Evolutionary conservation across 2,888 invertebrate genomes (phyloP), one percentile per base, ranked within the genome.

Genomic region (Limenitis camilla): DNA sequence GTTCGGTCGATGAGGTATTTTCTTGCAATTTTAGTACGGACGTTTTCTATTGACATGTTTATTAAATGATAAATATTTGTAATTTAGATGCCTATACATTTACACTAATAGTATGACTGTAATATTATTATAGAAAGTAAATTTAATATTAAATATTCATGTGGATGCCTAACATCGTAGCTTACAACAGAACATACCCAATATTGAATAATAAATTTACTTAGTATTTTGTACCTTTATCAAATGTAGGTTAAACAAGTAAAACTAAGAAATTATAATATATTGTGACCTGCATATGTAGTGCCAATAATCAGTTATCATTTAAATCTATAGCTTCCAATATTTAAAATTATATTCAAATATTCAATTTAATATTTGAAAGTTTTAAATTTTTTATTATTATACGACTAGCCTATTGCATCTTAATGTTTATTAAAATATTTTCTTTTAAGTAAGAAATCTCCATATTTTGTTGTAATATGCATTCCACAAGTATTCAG

Each of bases 271-370:
- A 44, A 79, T 81, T 76, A 72, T 81, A 78, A 69, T 67, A 66
- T 75, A 69, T 55, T 72, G 78, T 79, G 81, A 84, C 79, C 79
- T 83, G 79, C 74, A 64, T 81, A 72, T 72, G 80, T 86, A 85
- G 86, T 86, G 85, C 86, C 86, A 86, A 86, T 76, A 72, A 77
- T 75, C 72, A 72, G 27, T 73, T 59, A 62, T 61, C 54, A 46
- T 53, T 61, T 59, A 61, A 66, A 69, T 61, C 60, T 60, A 62
- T 70, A 70, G 70, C 76, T 78, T 75, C 75, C 73, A 76, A 71
- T 72, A 70, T 69, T 59, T 69, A 69, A 63, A 67, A 11, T 36
- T 19, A 65, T 69, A 67, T 42, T 68, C 66, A 66, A 70, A 63
- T 71, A 72, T 67, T 62, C 61, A 57, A 61, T 63, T 29, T 67